A percentile compares a stretch with the other conserved stretches of the same genome.
Conservation (phyloP, 2,113 vertebrate species). For the Struthio camelus region DNA sequence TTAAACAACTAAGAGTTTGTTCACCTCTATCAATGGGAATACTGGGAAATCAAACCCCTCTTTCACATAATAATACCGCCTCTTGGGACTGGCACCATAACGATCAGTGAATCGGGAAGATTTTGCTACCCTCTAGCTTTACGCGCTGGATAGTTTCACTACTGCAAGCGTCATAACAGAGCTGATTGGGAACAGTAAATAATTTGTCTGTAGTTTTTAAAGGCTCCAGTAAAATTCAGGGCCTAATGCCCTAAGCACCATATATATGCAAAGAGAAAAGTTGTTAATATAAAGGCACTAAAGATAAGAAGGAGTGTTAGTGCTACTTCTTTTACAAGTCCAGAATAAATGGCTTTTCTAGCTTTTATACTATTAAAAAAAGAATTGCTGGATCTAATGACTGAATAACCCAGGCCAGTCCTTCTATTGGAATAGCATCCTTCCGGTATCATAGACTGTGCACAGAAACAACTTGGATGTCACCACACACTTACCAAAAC, state of each 20-base stretch:
- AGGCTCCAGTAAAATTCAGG: background rate
- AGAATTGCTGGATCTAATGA: background rate
- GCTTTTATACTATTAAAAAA: background rate
- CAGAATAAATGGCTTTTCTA: background rate
- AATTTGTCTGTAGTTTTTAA: background rate
- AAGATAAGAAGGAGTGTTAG: background rate
- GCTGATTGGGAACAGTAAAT: background rate
- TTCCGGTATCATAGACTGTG: background rate
- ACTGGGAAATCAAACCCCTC: background rate
- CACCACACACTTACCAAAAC: too few relatives aligned
- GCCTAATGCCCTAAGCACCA: background rate
- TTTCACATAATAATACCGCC: background rate
- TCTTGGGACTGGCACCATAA: background rate
- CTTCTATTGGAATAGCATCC: background rate
- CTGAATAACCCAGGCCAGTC: background rate
- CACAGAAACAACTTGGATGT: background rate
- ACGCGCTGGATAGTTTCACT: background rate
- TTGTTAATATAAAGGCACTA: background rate
- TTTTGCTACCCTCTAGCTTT: background rate
- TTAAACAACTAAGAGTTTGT: background rate
- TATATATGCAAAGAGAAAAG: background rate
- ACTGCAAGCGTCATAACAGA: background rate
- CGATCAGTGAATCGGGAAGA: background rate
- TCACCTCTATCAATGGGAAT: background rate
- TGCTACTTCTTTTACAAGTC: background rate